These are phyloP conservation scores for Drosophila takahashii DNA, from an alignment of 1,140 invertebrate species.

Conservation along the genomic window DNA sequence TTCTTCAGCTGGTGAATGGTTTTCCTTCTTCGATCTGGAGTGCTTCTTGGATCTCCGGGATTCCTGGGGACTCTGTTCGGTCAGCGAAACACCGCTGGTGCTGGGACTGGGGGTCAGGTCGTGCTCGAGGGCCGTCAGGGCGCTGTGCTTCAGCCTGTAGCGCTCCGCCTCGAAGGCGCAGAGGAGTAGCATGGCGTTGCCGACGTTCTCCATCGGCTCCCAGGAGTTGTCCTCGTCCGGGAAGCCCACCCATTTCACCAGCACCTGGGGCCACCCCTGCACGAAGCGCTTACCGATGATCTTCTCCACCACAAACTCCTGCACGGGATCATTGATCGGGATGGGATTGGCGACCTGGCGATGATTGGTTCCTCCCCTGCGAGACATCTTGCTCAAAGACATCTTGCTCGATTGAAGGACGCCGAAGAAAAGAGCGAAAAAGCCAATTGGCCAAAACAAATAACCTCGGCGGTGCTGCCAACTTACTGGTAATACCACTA, in stretches of 20 bases:
- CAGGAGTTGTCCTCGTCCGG: background rate
- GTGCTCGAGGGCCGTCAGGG: no score
- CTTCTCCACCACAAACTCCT: slow-evolving; percentile 2
- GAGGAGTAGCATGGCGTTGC: background rate
- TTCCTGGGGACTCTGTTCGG: background rate
- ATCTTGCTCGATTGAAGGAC: background rate
- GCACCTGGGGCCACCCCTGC: background rate
- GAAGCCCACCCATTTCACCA: background rate
- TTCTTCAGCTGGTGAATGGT: background rate
- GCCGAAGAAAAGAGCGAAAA: background rate
- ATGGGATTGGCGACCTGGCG: background rate
- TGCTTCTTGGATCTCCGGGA: background rate
- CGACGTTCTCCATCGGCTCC: slow-evolving; percentile 2
- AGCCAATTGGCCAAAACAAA: background rate
- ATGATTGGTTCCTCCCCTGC: no score
- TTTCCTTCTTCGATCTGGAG: background rate
- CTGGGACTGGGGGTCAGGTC: background rate
- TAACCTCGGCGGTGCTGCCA: background rate
- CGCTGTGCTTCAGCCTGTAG: background rate
- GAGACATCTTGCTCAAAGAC: background rate
- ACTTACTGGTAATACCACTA: background rate
- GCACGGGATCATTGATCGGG: background rate
- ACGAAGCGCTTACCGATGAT: background rate
- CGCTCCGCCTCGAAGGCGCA: background rate
- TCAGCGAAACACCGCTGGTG: background rate